Percentiles rank a stretch among this genome's conserved stretches.
phyloP scores from a whole-genome alignment of 1,140 invertebrate genomes.

The Caenorhabditis inopinata region DNA sequence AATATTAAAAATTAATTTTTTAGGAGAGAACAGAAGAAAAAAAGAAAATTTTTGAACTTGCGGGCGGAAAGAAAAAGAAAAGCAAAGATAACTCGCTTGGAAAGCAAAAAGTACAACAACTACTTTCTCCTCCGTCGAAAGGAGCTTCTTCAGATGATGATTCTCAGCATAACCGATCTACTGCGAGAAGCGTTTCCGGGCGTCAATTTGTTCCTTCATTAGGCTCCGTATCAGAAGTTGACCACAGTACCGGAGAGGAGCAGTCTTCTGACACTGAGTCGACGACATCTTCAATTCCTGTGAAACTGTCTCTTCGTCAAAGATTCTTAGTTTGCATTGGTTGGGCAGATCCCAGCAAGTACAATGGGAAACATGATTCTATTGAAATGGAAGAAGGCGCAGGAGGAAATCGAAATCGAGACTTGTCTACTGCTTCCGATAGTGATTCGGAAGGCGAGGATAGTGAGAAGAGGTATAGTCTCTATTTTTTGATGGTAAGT shows the following conservation, averaged over 20 bases:
- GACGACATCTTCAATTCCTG: background rate
- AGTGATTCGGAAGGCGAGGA: conserved; percentile 6
- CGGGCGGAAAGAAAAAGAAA: conserved; percentile 67
- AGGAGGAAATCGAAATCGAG: background rate
- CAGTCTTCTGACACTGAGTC: conserved; percentile 30
- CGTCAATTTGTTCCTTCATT: conserved; percentile 36
- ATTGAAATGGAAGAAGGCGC: conserved; percentile 13
- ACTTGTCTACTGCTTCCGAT: background rate
- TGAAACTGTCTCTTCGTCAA: conserved; percentile 37
- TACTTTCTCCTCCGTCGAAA: background rate
- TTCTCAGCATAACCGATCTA: background rate
- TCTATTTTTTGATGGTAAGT: too few species aligned
- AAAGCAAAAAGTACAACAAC: background rate
- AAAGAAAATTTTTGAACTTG: conserved; percentile 84
- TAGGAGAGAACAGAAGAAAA: conserved; percentile 85
- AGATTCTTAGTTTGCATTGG: conserved; percentile 47
- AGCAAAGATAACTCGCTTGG: background rate
- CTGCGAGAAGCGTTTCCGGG: conserved; percentile 18
- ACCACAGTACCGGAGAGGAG: conserved; percentile 25
- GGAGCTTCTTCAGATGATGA: conserved; percentile 39
- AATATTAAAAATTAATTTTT: too few species aligned
- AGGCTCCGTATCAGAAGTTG: conserved; percentile 32
- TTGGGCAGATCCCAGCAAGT: conserved; percentile 39
- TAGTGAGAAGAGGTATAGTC: background rate
- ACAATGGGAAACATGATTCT: background rate